These are phyloP conservation scores for Sinonovacula constricta DNA, from an alignment of 1,140 invertebrate species.

Conservation along the genomic window DNA sequence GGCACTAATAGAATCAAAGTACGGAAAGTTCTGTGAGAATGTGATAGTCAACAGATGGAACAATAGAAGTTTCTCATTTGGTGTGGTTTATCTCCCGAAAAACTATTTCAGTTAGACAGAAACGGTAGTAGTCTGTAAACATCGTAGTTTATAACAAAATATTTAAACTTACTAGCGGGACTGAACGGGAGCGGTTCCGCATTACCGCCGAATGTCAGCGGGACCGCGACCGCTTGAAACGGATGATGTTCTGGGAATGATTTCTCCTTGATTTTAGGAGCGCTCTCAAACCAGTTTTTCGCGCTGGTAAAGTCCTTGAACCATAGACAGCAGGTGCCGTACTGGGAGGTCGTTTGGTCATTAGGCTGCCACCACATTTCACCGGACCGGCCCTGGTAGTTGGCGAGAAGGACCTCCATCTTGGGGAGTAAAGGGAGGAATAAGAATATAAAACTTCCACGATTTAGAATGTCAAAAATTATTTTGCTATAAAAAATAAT, in stretches of 20 bases:
- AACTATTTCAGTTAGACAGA: too few species aligned
- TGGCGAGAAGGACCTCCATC: constrained; percentile 21
- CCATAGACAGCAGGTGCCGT: constrained; percentile 20
- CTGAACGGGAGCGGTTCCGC: constrained; percentile 16
- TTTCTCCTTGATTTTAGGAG: constrained; percentile 6
- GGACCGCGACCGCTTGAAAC: constrained; percentile 13
- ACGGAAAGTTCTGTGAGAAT: too few species aligned
- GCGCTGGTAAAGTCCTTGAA: constrained; percentile 31
- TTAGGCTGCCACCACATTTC: constrained; percentile 19
- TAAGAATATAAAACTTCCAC: too few species aligned
- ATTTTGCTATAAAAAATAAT: too few species aligned
- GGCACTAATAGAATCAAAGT: too few species aligned
- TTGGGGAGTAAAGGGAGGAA: too few species aligned
- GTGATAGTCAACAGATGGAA: too few species aligned
- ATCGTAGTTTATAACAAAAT: too few species aligned
- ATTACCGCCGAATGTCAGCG: constrained; percentile 32
- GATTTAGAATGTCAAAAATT: too few species aligned
- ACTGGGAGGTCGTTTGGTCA: not conserved
- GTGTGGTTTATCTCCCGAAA: too few species aligned
- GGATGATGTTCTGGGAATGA: constrained; percentile 28
- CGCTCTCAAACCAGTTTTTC: constrained; percentile 28
- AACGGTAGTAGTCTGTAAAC: too few species aligned
- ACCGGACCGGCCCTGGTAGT: constrained; percentile 10
- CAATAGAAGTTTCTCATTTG: too few species aligned
- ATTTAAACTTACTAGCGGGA: constrained; percentile 23